phyloP scores from a whole-genome alignment of 2,888 invertebrate species.

The Megaustenia siamemsis region DNA sequence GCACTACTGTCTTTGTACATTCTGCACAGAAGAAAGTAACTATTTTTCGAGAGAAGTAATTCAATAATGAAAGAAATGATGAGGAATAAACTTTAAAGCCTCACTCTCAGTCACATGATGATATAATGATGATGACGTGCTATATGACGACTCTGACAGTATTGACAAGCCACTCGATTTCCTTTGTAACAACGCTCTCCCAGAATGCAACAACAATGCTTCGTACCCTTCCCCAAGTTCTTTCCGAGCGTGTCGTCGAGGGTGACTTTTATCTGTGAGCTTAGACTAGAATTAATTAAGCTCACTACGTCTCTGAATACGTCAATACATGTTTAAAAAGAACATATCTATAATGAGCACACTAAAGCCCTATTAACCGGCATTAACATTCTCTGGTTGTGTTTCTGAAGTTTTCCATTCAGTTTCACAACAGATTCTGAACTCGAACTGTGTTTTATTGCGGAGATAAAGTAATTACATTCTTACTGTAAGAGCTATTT shows the following conservation, averaged over 20 bases:
- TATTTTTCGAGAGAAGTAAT: no score
- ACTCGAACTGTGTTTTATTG: not conserved
- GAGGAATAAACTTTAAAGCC: no score
- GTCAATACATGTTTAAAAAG: not conserved
- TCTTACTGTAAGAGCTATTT: not conserved
- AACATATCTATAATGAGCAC: not conserved
- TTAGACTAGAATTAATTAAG: slow-evolving; percentile 21
- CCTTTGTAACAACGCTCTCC: no score
- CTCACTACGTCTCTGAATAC: not conserved
- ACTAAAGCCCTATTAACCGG: not conserved
- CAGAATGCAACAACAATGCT: no score
- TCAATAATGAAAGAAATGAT: no score
- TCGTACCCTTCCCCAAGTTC: no score
- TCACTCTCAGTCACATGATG: no score
- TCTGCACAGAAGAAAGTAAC: no score
- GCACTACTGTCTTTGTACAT: no score
- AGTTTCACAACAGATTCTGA: not conserved
- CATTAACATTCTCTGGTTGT: not conserved
- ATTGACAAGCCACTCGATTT: no score
- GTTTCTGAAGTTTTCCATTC: not conserved
- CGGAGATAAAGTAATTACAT: not conserved
- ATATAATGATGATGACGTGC: no score
- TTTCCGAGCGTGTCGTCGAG: not conserved
- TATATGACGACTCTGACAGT: no score
- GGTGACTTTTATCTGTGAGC: not conserved